Evolutionary conservation across 1,140 invertebrate genomes (phyloP), one percentile per base, ranked within the genome.

Genomic region (Psilanteris sp.): DNA sequence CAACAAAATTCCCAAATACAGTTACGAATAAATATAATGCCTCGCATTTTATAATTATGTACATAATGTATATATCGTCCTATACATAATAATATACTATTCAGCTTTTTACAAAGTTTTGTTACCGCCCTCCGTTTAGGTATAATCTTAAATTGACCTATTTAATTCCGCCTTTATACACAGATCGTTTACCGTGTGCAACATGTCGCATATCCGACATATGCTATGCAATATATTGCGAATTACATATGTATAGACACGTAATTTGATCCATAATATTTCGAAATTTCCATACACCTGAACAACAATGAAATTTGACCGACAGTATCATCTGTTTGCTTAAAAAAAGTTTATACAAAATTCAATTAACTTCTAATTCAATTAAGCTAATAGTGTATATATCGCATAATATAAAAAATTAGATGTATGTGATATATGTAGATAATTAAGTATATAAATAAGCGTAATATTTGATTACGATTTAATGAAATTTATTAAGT

Each of bases 141-240:
- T 5, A 20, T 55, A 31, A 41, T 31, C 26, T 43, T 32, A 18
- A 44, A 26, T 36, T 44, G 39, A 11, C 22, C 29, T 7, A 29
- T 20, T 29, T 46, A 37, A 36, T 48, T 36, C 18, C 20, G 14
- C 6, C 18, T 46, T 36, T 9, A 13, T 16, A 13, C 15, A 39
- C 36, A 32, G 37, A 27, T 24, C 46, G 48, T 44, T 64, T 62
- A 54, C 64, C 64, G 72, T 32, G 57, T 81, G 75, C 72, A 80
- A 77, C 59, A 68, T 79, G 78, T 81, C 78, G 72, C 74, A 67
- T 70, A 74, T 39, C 74, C 68, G 68, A 55, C 79, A 80, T 75
- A 75, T 79, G 79, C 74, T 62, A 39, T 20, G 46, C 67, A 64
- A 80, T 79, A 61, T 80, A 79, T 44, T 44, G 29, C 24, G 18